Evolutionary conservation across 2,888 invertebrate genomes (phyloP), one percentile per base, ranked within the genome.

Genomic region (Rutpela maculata): DNA sequence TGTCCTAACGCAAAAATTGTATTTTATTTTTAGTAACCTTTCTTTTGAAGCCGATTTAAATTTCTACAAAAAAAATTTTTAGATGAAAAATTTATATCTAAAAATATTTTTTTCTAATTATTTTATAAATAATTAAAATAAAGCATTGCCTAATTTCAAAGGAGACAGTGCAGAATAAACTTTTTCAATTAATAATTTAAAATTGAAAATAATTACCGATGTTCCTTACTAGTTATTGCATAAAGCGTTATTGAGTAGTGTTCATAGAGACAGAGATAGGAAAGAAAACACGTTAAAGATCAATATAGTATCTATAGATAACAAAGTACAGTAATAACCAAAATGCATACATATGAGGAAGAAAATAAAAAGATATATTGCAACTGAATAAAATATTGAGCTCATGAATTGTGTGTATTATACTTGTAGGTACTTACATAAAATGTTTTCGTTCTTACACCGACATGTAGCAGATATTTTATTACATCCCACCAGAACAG

Each of bases 221-320:
- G 10, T 38, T 63, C 38, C 10, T 38, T 38, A 31, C 19, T 38
- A 19, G 11, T 19, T 43, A 19, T 22, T 19, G 17, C 43, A 43
- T 18, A 65, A 38, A 11, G 43, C 19, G n/a, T 15, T 35, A 35
- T 35, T 35, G 11, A 63, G 7, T 63, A 50, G 4, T 17, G 43
- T 19, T 43, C 43, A 19, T 19, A 43, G 43, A 43, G 38, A 65
- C 17, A 65, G 43, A 43, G 18, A 65, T 38, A 65, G 65, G 15
- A 50, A 65, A 38, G 63, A 38, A 65, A 65, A 65, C 18, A 65
- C 43, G 19, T 65, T 43, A 65, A 65, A 65, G 65, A 65, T 65
- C 65, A 65, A 65, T 65, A 65, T 65, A 43, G 43, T 65, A 9
- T 6, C 7, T 35, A 43, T 65, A 65, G 65, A 65, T 65, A 65